Conservation (phyloP, 2,888 invertebrate genomes). For the Dyspetes luteomarginatus region DNA sequence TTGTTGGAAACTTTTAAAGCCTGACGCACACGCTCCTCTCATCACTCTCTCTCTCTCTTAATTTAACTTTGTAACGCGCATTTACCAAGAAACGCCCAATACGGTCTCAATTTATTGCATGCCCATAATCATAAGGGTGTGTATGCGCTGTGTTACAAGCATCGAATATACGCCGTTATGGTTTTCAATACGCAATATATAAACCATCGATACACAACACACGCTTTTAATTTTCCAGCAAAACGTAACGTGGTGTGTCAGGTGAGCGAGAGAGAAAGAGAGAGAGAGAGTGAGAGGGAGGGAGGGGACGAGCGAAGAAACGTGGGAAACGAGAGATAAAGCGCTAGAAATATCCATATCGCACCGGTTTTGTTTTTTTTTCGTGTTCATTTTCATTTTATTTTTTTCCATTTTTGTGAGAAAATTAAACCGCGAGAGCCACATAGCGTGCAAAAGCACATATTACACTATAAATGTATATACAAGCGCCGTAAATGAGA, state of each 20-base stretch:
- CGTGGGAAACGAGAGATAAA: slow-evolving; percentile 56
- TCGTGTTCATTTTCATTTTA: slow-evolving; percentile 14
- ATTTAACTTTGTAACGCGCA: slow-evolving; percentile 42
- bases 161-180: background rate
- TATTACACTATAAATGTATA: background rate
- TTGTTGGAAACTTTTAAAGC: slow-evolving; percentile 33
- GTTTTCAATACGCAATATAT: background rate
- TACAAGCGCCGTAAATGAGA: slow-evolving; percentile 16
- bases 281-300: background rate
- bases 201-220: background rate
- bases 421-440: slow-evolving; percentile 34
- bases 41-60: slow-evolving; percentile 39
- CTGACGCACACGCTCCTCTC: slow-evolving; percentile 34
- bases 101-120: background rate
- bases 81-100: slow-evolving; percentile 25
- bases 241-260: slow-evolving; percentile 26
- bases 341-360: slow-evolving; percentile 40
- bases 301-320: slow-evolving; percentile 18
- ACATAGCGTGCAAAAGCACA: slow-evolving; percentile 22
- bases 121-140: too few relatives aligned
- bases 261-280: background rate
- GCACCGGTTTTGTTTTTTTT: slow-evolving; percentile 13
- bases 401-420: background rate
- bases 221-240: slow-evolving; percentile 47
- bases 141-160: too few relatives aligned